Evolutionary conservation across 2,888 invertebrate genomes (phyloP).

Genomic region (Thecophora atra): DNA sequence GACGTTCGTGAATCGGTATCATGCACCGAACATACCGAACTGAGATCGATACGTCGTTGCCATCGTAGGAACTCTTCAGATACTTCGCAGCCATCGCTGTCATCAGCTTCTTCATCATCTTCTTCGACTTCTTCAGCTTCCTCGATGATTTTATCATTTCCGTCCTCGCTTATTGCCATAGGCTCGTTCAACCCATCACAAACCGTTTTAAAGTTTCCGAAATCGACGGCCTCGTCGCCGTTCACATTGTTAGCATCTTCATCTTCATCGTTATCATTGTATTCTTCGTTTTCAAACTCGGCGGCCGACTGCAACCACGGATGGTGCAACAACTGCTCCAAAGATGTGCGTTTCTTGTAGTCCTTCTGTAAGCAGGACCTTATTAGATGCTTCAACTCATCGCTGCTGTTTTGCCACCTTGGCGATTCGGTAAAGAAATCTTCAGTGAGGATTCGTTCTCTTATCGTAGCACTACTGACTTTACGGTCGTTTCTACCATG

Average conservation of each 20-base stretch:
- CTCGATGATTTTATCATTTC: conserved; percentile 22
- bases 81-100: conserved; percentile 3
- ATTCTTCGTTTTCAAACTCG: conserved; percentile 23
- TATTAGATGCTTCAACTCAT: conserved; percentile 52
- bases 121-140: conserved; percentile 31
- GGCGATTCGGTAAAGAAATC: conserved; percentile 55
- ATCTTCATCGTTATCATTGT: conserved; percentile 23
- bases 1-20: conserved; percentile 44
- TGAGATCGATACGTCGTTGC: conserved; percentile 57
- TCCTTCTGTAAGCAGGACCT: conserved; percentile 55
- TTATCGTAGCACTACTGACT: conserved; percentile 48
- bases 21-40: conserved; percentile 45
- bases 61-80: conserved; percentile 24
- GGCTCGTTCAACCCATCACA: not conserved
- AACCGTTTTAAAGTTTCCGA: conserved; percentile 22
- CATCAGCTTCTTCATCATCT: not conserved
- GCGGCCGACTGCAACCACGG: conserved; percentile 60
- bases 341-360: conserved; percentile 51
- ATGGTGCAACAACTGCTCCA: conserved; percentile 64
- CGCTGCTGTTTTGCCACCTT: conserved; percentile 54
- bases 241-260: no score
- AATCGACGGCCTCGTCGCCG: conserved; percentile 17
- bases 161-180: conserved; percentile 19
- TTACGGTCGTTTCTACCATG: conserved; percentile 48
- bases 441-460: conserved; percentile 53